Evolutionary conservation across 2,113 vertebrate genomes (phyloP).

Genomic region (Callospermophilus lateralis): DNA sequence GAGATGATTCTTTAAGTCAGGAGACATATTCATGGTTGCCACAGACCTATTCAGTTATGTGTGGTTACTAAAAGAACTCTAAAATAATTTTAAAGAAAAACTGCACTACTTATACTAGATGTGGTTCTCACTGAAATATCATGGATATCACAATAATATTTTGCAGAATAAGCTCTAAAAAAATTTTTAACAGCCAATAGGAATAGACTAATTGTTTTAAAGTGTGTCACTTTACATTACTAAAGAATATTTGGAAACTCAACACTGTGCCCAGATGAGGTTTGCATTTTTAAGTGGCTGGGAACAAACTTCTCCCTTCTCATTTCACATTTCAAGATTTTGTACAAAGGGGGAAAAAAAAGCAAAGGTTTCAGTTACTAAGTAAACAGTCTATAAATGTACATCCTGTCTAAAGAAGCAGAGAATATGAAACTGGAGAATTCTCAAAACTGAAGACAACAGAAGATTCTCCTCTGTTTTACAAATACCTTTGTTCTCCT

Average conservation of each 20-base stretch:
- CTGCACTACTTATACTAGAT: neutral
- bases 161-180: neutral
- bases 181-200: neutral
- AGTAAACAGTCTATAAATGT: slow-evolving; percentile 85
- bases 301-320: slow-evolving; percentile 62
- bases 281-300: slow-evolving; percentile 50
- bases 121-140: neutral
- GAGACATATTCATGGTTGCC: neutral
- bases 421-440: slow-evolving; percentile 61
- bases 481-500: neutral
- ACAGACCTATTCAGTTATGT: neutral
- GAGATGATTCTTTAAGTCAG: neutral
- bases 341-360: slow-evolving; percentile 62
- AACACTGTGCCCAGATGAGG: slow-evolving; percentile 17
- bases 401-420: slow-evolving; percentile 78
- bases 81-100: neutral
- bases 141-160: neutral
- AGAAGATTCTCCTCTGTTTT: neutral
- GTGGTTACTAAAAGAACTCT: neutral
- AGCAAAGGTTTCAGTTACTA: slow-evolving; percentile 80
- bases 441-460: slow-evolving; percentile 49
- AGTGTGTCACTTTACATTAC: neutral
- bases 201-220: neutral
- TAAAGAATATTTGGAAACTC: slow-evolving; percentile 30
- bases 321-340: slow-evolving; percentile 54